Evolutionary conservation across 2,888 invertebrate genomes (phyloP).

Genomic region (Lasius fuliginosus): DNA sequence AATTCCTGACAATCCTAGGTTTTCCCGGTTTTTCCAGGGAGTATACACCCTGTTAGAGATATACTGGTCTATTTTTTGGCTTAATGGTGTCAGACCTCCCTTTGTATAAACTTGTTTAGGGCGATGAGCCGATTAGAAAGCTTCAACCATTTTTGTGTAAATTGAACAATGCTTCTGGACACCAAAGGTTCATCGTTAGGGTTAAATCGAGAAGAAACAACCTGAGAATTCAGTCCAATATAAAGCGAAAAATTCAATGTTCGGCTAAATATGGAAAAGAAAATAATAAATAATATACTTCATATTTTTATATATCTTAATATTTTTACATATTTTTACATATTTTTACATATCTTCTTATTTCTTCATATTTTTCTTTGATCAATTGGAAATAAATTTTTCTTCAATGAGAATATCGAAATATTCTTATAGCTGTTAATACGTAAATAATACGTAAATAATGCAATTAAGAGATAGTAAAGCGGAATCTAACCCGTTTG

Average conservation of each 20-base stretch:
- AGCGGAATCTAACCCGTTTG: not conserved
- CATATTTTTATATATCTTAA: not conserved
- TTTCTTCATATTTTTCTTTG: not conserved
- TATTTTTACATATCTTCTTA: not conserved
- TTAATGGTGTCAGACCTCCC: not conserved
- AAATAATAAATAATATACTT: not conserved
- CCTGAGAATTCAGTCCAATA: not conserved
- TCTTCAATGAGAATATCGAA: not conserved
- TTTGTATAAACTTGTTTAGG: too few species aligned
- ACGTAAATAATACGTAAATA: not conserved
- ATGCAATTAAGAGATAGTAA: not conserved
- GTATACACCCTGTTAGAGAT: not conserved
- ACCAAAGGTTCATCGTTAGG: not conserved
- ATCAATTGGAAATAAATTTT: constrained; percentile 7
- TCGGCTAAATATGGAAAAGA: not conserved
- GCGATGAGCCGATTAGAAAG: not conserved
- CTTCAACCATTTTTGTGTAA: not conserved
- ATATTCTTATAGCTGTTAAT: not conserved
- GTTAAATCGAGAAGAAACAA: not conserved
- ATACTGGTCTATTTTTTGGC: not conserved
- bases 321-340: too few species aligned
- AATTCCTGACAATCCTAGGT: too few species aligned
- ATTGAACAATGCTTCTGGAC: not conserved
- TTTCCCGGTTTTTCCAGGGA: too few species aligned
- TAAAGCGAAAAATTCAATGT: not conserved